A percentile compares a stretch with the other conserved stretches of the same genome.
These are phyloP conservation scores for Sebastes iracundus DNA, from an alignment of 2,797 vertebrate species.

Conservation along the genomic window DNA sequence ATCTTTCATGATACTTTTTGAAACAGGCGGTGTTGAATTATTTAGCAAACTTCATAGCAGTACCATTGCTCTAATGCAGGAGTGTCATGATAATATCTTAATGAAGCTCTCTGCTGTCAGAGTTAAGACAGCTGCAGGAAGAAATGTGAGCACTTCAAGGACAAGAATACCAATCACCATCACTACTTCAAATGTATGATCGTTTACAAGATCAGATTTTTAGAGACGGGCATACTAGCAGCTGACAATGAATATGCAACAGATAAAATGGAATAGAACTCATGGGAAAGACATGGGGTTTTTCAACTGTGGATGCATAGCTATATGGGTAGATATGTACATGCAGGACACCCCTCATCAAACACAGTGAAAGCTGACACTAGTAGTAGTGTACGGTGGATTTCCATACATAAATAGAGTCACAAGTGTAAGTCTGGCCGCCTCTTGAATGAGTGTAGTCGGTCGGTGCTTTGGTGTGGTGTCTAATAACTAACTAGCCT, in stretches of 20 bases:
- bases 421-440: slow-evolving; percentile 19
- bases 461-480: slow-evolving; percentile 9
- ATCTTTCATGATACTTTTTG: slow-evolving; percentile 74
- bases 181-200: slow-evolving; percentile 27
- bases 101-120: slow-evolving; percentile 66
- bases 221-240: neutral
- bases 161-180: slow-evolving; percentile 27
- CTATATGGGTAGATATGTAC: neutral
- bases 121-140: slow-evolving; percentile 48
- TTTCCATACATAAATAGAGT: slow-evolving; percentile 23
- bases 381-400: neutral
- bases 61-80: slow-evolving; percentile 60
- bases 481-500: slow-evolving; percentile 19
- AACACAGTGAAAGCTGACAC: slow-evolving; percentile 27
- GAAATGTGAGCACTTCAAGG: slow-evolving; percentile 42
- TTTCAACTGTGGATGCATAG: neutral
- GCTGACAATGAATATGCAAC: slow-evolving; percentile 5
- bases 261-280: neutral
- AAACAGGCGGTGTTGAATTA: slow-evolving; percentile 73
- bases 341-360: neutral
- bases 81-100: slow-evolving; percentile 68
- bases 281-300: neutral
- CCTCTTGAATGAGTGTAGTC: neutral
- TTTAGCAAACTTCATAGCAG: slow-evolving; percentile 69
- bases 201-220: slow-evolving; percentile 10